These are phyloP conservation scores for Leptopilina syphax DNA, from an alignment of 2,888 invertebrate species.

Conservation along the genomic window DNA sequence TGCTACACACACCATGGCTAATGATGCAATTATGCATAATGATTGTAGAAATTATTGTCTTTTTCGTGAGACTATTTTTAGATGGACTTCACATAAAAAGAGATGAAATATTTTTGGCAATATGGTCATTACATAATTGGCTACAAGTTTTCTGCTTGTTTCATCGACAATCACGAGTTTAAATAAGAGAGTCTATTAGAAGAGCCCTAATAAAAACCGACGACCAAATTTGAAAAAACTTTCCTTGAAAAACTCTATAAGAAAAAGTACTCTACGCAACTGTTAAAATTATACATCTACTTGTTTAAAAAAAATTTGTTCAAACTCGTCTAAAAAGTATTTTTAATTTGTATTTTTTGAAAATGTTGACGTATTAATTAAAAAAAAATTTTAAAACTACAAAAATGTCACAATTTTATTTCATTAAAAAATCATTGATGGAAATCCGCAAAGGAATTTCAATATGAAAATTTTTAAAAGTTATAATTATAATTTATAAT, in stretches of 20 bases:
- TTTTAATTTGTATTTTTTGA: not conserved
- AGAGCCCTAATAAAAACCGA: not conserved
- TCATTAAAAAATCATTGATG: not conserved
- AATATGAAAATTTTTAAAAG: not conserved
- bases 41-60: conserved; percentile 69
- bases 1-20: conserved; percentile 73
- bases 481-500: too few species aligned
- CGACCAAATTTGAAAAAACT: not conserved
- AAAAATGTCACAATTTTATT: too few species aligned
- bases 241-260: not conserved
- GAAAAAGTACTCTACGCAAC: not conserved
- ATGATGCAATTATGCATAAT: conserved; percentile 74
- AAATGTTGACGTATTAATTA: too few species aligned
- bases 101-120: conserved; percentile 68
- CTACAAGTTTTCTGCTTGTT: conserved; percentile 75
- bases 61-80: conserved; percentile 68
- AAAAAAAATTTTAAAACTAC: too few species aligned
- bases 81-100: conserved; percentile 72
- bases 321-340: not conserved
- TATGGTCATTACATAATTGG: conserved; percentile 72
- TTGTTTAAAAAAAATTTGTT: not conserved
- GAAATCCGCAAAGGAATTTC: not conserved
- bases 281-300: not conserved
- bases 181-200: not conserved
- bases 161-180: conserved; percentile 63